Conservation (phyloP, 2,113 vertebrate species). For the Entosphenus tridentatus region DNA sequence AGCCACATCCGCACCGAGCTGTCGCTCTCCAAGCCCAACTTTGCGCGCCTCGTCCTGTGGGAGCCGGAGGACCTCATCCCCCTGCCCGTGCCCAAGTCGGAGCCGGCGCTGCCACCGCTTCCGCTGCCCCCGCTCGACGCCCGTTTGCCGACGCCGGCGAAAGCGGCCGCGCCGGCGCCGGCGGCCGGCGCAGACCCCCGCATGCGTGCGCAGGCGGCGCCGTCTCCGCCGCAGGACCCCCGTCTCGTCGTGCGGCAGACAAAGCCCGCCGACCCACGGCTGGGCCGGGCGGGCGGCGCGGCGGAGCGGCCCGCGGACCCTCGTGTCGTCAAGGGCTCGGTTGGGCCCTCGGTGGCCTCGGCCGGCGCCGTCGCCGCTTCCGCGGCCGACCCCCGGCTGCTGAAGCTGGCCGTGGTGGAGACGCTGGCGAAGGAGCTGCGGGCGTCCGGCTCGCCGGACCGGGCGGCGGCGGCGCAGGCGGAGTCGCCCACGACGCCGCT, state of each 20-base stretch:
- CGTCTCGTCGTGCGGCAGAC: slow-evolving; percentile 51
- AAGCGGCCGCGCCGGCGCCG: neutral
- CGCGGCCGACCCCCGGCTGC: neutral
- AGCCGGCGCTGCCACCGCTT: slow-evolving; percentile 36
- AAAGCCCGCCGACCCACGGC: slow-evolving; percentile 30
- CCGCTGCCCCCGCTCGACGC: slow-evolving; percentile 33
- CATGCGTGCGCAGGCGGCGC: slow-evolving; percentile 13
- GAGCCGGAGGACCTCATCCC: slow-evolving; percentile 71
- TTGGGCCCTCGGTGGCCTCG: slow-evolving; percentile 20
- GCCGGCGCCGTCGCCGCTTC: slow-evolving; percentile 15
- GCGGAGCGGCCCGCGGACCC: neutral
- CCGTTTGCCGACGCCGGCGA: neutral
- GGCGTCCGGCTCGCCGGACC: slow-evolving; percentile 7
- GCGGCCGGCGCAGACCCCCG: neutral
- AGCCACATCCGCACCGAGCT: slow-evolving; percentile 82
- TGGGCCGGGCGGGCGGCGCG: slow-evolving; percentile 22
- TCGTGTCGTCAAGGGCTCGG: slow-evolving; percentile 16
- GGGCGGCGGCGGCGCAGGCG: slow-evolving; percentile 1
- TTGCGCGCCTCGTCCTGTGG: slow-evolving; percentile 51
- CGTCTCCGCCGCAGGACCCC: slow-evolving; percentile 21
- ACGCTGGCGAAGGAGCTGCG: neutral
- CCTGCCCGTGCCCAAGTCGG: slow-evolving; percentile 49
- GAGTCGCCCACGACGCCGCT: slow-evolving; percentile 21
- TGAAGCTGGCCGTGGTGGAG: neutral
- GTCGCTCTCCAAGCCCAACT: slow-evolving; percentile 37